A percentile compares a stretch with the other conserved stretches of the same genome.
Conservation (phyloP, 2,888 invertebrate genomes). For the Clostera curtula region DNA sequence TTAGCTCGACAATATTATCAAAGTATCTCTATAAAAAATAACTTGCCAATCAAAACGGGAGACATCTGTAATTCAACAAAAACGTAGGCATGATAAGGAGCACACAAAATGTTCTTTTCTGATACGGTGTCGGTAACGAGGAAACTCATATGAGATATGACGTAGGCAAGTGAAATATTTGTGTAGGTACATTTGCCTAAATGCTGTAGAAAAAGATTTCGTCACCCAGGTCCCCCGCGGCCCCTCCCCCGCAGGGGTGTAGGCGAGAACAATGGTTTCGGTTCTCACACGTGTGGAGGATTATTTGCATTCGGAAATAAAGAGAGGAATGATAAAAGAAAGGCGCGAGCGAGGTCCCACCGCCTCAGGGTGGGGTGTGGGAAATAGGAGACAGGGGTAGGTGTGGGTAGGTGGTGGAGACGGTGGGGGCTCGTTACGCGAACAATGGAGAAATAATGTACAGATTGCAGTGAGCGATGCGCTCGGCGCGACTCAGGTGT, state of each 20-base stretch:
- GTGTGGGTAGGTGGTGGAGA: slow-evolving; percentile 33
- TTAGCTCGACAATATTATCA: too few species aligned
- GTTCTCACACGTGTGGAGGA: slow-evolving; percentile 77
- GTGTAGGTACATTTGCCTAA: slow-evolving; percentile 62
- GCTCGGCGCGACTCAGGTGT: slow-evolving; percentile 72
- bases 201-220: slow-evolving; percentile 71
- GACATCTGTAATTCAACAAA: too few species aligned
- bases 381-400: slow-evolving; percentile 46
- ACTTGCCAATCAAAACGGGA: too few species aligned
- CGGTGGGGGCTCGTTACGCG: slow-evolving; percentile 71
- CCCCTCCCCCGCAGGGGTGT: slow-evolving; percentile 47
- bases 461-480: slow-evolving; percentile 76
- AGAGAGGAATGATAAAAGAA: slow-evolving; percentile 75
- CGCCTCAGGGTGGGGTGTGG: slow-evolving; percentile 73
- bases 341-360: slow-evolving; percentile 73
- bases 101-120: slow-evolving; percentile 20
- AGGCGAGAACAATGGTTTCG: slow-evolving; percentile 75
- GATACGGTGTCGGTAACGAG: slow-evolving; percentile 21
- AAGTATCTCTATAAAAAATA: too few species aligned
- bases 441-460: slow-evolving; percentile 76
- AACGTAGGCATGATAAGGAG: too few species aligned
- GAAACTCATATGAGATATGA: slow-evolving; percentile 27
- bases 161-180: slow-evolving; percentile 40
- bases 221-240: slow-evolving; percentile 71
- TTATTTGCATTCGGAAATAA: slow-evolving; percentile 77